phyloP scores from a whole-genome alignment of 2,797 vertebrate genomes.

The Hafferia zeledoni region DNA sequence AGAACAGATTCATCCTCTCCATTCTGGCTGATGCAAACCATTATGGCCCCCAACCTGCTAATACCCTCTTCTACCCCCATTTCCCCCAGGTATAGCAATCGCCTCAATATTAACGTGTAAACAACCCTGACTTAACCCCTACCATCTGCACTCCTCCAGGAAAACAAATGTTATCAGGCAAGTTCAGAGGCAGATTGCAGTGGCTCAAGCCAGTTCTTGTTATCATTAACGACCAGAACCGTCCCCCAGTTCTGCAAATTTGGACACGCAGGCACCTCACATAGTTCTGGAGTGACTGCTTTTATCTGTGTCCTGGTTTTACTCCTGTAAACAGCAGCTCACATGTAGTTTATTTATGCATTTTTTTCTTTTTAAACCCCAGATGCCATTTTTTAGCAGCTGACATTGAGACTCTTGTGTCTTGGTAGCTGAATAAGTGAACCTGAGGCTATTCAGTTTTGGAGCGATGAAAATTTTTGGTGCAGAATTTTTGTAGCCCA shows the following conservation, averaged over 20 bases:
- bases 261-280: background rate
- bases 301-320: background rate
- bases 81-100: background rate
- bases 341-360: background rate
- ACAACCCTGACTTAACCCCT: slow-evolving; percentile 30
- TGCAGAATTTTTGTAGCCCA: background rate
- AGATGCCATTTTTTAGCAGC: background rate
- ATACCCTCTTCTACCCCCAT: background rate
- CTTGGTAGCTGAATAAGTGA: background rate
- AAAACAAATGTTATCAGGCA: slow-evolving; percentile 76
- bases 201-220: slow-evolving; percentile 30
- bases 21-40: background rate
- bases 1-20: background rate
- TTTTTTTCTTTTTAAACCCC: background rate
- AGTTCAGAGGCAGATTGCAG: slow-evolving; percentile 69
- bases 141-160: slow-evolving; percentile 27
- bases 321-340: background rate
- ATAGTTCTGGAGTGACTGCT: background rate
- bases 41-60: background rate
- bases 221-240: slow-evolving; percentile 71
- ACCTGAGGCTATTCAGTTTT: background rate
- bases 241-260: background rate
- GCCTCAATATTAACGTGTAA: slow-evolving; percentile 4
- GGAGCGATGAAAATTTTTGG: background rate
- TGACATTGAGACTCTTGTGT: background rate